Percentiles rank a stretch among this genome's conserved stretches.
These are phyloP conservation scores for Gavialis gangeticus DNA, from an alignment of 2,113 vertebrate species.

Conservation along the genomic window DNA sequence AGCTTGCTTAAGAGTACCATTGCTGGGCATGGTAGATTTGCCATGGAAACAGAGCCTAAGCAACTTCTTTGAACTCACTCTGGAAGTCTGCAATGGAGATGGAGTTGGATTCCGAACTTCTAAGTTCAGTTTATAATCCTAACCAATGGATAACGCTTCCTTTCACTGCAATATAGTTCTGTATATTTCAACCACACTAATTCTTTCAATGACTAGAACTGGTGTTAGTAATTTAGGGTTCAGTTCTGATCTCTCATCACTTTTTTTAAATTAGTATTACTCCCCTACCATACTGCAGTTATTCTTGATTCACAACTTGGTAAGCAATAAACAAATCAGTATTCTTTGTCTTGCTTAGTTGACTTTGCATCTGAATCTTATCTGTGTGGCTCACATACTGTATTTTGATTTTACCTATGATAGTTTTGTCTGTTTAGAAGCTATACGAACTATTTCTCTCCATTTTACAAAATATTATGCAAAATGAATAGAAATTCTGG, in stretches of 20 bases:
- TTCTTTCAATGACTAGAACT: background rate
- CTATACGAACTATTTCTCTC: background rate
- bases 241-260: background rate
- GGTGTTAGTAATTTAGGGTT: background rate
- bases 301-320: background rate
- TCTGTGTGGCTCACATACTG: background rate
- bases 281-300: background rate
- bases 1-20: too few species aligned
- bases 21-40: too few species aligned
- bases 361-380: background rate
- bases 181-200: background rate
- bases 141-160: background rate
- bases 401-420: background rate
- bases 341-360: background rate
- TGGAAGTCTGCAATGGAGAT: background rate
- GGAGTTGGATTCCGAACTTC: background rate
- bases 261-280: background rate
- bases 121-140: fast-evolving
- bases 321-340: background rate
- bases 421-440: background rate
- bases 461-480: background rate
- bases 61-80: background rate
- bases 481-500: background rate
- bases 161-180: background rate
- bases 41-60: background rate